A percentile compares a stretch with the other conserved stretches of the same genome.
These are phyloP conservation scores for Orestias chungarensis DNA, from an alignment of 2,797 vertebrate genomes.

Conservation along the genomic window DNA sequence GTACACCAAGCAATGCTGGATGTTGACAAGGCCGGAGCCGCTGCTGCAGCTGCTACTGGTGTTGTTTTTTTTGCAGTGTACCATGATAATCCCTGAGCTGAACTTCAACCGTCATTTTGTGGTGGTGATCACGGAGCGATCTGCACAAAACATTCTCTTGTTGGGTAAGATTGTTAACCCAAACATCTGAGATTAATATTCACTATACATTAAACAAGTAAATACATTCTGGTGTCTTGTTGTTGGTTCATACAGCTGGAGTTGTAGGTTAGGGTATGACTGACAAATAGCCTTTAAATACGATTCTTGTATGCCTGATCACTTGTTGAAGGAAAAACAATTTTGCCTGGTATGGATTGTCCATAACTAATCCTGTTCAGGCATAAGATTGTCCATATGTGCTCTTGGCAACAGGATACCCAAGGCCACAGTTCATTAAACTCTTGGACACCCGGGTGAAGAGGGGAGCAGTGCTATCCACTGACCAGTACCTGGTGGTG, in stretches of 20 bases:
- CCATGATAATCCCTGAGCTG: slow-evolving; percentile 56
- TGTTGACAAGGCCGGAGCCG: slow-evolving; percentile 86
- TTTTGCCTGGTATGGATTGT: no score
- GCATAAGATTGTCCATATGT: no score
- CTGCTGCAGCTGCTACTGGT: slow-evolving; percentile 78
- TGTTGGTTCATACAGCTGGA: not conserved
- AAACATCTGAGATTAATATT: slow-evolving; percentile 46
- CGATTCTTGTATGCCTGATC: no score
- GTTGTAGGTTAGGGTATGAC: no score
- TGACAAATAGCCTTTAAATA: no score
- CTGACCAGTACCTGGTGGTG: no score
- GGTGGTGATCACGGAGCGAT: slow-evolving; percentile 82
- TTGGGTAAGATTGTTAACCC: slow-evolving; percentile 77
- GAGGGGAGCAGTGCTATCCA: no score
- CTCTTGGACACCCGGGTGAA: no score
- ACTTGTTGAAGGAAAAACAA: no score
- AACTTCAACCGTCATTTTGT: slow-evolving; percentile 86
- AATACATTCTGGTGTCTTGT: not conserved
- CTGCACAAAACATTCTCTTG: slow-evolving; percentile 70
- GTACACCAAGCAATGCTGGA: slow-evolving; percentile 88
- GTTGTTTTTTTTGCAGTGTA: slow-evolving; percentile 69
- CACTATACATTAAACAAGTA: slow-evolving; percentile 16
- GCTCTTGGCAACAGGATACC: no score
- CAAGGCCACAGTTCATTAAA: no score
- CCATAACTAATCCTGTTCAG: no score